A percentile compares a stretch with the other conserved stretches of the same genome.
Conservation (phyloP, 2,888 invertebrate species). For the Helicoverpa assulta region DNA sequence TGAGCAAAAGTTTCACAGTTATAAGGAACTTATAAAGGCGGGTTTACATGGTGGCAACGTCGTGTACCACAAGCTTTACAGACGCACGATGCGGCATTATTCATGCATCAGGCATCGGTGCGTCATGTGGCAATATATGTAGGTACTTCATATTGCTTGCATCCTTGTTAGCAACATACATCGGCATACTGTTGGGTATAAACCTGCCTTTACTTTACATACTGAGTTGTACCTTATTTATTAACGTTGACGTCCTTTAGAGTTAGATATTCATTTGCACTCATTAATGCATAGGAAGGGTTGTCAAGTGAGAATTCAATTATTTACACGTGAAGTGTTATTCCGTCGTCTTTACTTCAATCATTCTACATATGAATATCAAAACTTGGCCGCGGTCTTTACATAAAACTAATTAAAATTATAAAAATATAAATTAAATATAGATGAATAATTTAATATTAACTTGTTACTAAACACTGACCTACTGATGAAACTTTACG, state of each 20-base stretch:
- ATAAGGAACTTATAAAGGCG: constrained; percentile 49
- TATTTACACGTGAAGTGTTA: constrained; percentile 26
- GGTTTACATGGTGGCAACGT: constrained; percentile 7
- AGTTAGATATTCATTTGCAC: constrained; percentile 54
- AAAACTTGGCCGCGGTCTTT: no score
- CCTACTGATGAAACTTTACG: constrained; percentile 42
- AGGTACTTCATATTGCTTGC: not conserved
- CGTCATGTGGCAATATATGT: not conserved
- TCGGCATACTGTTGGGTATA: not conserved
- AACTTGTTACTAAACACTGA: constrained; percentile 6
- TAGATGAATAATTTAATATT: no score
- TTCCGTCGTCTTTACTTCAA: not conserved
- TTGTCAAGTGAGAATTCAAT: constrained; percentile 30
- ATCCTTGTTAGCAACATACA: not conserved
- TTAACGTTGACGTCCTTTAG: constrained; percentile 45
- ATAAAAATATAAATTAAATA: not conserved
- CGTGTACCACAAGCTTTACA: not conserved
- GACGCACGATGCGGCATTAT: not conserved
- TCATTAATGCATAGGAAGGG: constrained; percentile 46
- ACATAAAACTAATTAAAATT: no score
- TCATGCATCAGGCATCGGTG: not conserved
- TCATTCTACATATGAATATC: no score
- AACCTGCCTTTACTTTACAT: not conserved
- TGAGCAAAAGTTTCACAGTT: constrained; percentile 40
- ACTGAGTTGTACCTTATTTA: constrained; percentile 49